Base-by-base conservation (phyloP, 2,888 invertebrate genomes). In the Acanthococcus lagerstroemiae region DNA sequence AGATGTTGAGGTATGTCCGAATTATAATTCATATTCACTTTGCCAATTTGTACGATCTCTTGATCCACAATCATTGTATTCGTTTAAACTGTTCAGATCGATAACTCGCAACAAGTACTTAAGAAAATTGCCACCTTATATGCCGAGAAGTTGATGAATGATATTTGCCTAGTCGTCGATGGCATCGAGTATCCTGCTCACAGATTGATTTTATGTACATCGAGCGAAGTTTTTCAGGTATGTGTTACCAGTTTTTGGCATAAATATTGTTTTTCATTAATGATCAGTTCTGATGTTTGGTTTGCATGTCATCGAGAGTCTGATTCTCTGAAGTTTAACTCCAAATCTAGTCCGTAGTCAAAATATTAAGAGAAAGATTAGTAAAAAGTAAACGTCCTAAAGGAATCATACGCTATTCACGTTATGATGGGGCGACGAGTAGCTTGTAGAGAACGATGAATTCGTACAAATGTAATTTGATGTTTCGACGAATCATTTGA, bases 221-320 rank as follows among this genome's bases (percentile, higher is more conserved):
- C 90, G 71, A 94, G 94, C 77, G 95, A 95, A 79, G 95, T 95
- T 55, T 95, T 95, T 76, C 91, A 92, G 81, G 92, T 90, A 77
- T 72, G 68, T 69, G 17, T 37, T 15, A 9, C 37, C 3, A 37
- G n/a, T n/a, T n/a, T n/a, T n/a, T n/a, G n/a, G n/a, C n/a, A n/a
- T n/a, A n/a, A n/a, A n/a, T n/a, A n/a, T n/a, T n/a, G n/a, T n/a
- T n/a, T n/a, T n/a, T n/a, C n/a, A n/a, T n/a, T n/a, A n/a, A n/a
- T n/a, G n/a, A n/a, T n/a, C n/a, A n/a, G n/a, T n/a, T n/a, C n/a
- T n/a, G n/a, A n/a, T n/a, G n/a, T n/a, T n/a, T n/a, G n/a, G n/a
- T n/a, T n/a, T n/a, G n/a, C n/a, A n/a, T n/a, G n/a, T n/a, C n/a
- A n/a, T n/a, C n/a, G n/a, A n/a, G n/a, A n/a, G n/a, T n/a, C n/a